These are phyloP conservation scores for Poliocrania exsul DNA, from an alignment of 2,797 vertebrate genomes.

Conservation along the genomic window DNA sequence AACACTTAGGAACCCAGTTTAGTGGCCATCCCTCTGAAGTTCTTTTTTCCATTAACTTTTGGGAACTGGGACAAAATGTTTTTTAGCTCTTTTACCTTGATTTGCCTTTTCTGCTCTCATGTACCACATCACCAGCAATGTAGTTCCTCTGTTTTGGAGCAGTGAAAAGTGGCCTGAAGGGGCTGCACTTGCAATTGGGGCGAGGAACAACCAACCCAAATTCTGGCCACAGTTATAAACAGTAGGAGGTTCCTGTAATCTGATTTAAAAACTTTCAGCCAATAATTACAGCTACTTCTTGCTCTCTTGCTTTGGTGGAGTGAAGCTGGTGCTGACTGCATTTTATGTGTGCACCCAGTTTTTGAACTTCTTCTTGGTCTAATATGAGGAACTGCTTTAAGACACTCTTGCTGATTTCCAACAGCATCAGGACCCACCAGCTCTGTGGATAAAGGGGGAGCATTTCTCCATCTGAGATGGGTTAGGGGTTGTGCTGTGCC, in stretches of 20 bases:
- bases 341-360: background rate
- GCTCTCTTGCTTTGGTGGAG: background rate
- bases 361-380: background rate
- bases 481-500: background rate
- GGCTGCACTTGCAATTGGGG: background rate
- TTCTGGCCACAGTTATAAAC: background rate
- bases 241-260: background rate
- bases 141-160: background rate
- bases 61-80: background rate
- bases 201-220: background rate
- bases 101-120: background rate
- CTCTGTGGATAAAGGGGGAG: background rate
- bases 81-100: background rate
- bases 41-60: background rate
- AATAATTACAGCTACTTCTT: background rate
- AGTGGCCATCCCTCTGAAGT: background rate
- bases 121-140: background rate
- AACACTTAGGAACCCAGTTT: background rate
- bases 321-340: background rate
- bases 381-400: background rate
- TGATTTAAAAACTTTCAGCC: background rate
- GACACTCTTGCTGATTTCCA: rapidly evolving
- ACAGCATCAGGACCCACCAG: background rate
- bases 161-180: background rate
- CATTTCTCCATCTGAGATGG: background rate